These are phyloP conservation scores for Whitmania pigra DNA, from an alignment of 1,140 invertebrate species.

Conservation along the genomic window DNA sequence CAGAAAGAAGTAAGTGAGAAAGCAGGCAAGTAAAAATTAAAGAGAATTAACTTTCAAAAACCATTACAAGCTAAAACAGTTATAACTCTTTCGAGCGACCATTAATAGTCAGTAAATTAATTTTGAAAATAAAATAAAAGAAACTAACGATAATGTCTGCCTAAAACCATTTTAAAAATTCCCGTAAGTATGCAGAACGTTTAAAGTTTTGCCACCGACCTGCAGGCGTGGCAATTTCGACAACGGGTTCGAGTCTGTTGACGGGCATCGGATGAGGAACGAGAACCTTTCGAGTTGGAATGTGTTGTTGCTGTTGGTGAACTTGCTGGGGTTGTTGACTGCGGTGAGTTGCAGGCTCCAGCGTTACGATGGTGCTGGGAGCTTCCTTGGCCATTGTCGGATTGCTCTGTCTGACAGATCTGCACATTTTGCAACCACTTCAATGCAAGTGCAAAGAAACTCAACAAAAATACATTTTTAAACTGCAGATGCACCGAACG, in stretches of 20 bases:
- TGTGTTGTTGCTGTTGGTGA: conserved; percentile 6
- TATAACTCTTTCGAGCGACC: too few species aligned
- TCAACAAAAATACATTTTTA: not conserved
- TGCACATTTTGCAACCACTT: not conserved
- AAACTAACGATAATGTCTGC: too few species aligned
- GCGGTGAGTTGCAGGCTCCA: not conserved
- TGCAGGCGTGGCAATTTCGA: not conserved
- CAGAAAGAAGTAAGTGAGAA: too few species aligned
- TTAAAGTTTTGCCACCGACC: not conserved
- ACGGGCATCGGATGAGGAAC: not conserved
- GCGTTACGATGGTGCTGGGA: not conserved
- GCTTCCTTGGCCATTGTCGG: not conserved
- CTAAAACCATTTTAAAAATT: too few species aligned
- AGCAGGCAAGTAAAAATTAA: too few species aligned
- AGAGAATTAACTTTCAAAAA: too few species aligned
- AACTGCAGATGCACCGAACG: not conserved
- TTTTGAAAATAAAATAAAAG: too few species aligned
- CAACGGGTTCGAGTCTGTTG: not conserved
- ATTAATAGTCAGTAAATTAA: too few species aligned
- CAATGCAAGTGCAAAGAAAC: not conserved
- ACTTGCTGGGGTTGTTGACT: not conserved
- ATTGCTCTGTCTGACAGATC: not conserved
- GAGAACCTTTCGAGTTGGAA: not conserved
- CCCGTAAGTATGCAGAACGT: too few species aligned
- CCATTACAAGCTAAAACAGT: too few species aligned